Conservation (phyloP, 1,140 invertebrate genomes). For the Caenorhabditis tropicalis region DNA sequence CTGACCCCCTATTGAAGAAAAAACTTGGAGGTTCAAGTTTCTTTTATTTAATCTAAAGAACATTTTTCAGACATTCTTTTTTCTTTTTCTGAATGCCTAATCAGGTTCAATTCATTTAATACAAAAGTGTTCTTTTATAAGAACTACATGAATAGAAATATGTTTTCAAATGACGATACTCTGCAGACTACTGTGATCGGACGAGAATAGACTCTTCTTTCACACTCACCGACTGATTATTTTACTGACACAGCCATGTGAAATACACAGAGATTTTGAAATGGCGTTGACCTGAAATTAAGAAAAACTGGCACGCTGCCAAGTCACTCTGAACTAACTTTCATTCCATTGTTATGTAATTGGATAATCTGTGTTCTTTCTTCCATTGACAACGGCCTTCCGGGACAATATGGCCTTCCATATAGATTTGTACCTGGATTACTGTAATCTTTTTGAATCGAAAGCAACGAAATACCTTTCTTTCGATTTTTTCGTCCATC, state of each 20-base stretch:
- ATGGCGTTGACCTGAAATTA: constrained; percentile 65
- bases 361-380: constrained; percentile 66
- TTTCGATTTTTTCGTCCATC: constrained; percentile 38
- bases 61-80: not conserved
- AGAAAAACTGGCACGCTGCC: not conserved
- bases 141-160: not conserved
- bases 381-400: constrained; percentile 69
- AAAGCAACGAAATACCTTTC: not conserved
- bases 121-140: not conserved
- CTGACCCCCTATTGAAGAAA: not conserved
- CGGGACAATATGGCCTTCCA: constrained; percentile 69
- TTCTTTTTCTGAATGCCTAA: not conserved
- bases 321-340: constrained; percentile 43
- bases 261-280: constrained; percentile 70
- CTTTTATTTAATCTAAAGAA: not conserved
- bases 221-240: constrained; percentile 67
- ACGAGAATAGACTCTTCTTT: too few relatives aligned
- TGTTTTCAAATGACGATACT: too few relatives aligned
- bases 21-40: not conserved
- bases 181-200: too few relatives aligned
- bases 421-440: constrained; percentile 68
- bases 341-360: constrained; percentile 70
- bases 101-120: not conserved
- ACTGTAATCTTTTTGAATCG: too few relatives aligned
- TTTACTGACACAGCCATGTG: constrained; percentile 71